Evolutionary conservation across 2,113 vertebrate species (phyloP), one percentile per base, ranked within the genome.

Genomic region (Rhodinocichla rosea): DNA sequence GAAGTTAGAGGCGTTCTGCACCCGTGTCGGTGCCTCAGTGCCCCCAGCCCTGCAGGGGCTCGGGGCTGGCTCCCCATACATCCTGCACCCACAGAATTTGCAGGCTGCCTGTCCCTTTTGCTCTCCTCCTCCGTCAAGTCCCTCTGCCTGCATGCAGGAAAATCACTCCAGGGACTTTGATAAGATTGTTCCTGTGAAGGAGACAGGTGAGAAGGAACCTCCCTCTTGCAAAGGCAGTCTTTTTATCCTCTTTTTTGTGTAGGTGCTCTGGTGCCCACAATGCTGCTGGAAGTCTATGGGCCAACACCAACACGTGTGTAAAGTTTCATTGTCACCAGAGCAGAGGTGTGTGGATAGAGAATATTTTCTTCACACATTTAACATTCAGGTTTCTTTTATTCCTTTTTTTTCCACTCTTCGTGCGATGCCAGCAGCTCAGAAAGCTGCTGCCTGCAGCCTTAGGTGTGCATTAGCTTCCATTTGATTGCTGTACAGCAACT

Each of bases 401-500:
- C 53, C 63, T 50, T n/a, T 60, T 57, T 56, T 52, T 55, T 19
- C n/a, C 35, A 24, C 69, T 80, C 55, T 55, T 77, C 17, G 2
- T 21, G 22, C 0, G 0, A 47, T 22, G 56, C 64, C 52, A 67
- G 81, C 73, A 83, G 80, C 86, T 73, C 1, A 0, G 52, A 16
- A 49, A 64, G 57, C 73, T 64, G 77, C 88, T 89, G 92, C 90
- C 94, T 94, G 86, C 92, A 89, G 87, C 30, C 77, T 63, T 86
- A 83, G 85, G 91, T 87, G 90, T 89, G 87, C 93, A 55, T 92
- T 94, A 91, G 65, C 93, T 88, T 84, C 91, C 80, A 73, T 93
- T 83, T 92, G 95, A 89, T 94, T 94, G 92, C 96, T 85, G 87
- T 90, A 76, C 74, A 42, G 89, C 83, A 94, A 94, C 94, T 94